A percentile compares a stretch with the other conserved stretches of the same genome.
Evolutionary conservation across 2,888 invertebrate species (phyloP).

Genomic region (Zygaena filipendulae): DNA sequence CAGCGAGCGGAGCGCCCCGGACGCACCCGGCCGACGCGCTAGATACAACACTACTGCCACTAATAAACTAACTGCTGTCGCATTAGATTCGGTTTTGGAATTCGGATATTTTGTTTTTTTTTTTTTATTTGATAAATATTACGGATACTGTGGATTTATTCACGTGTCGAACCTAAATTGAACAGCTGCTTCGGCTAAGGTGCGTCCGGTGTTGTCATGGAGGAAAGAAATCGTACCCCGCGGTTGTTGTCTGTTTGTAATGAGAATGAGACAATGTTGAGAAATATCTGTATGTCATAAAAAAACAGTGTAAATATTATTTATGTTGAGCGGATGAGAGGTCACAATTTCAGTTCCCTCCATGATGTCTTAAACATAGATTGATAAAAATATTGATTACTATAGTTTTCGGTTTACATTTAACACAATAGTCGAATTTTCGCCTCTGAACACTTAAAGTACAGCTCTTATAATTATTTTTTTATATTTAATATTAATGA

Average conservation of each 20-base stretch:
- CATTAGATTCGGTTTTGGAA: too few relatives aligned
- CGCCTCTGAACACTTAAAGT: conserved; percentile 68
- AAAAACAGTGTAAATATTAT: not conserved
- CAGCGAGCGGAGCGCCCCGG: too few relatives aligned
- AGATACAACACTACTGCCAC: not conserved
- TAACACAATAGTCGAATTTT: conserved; percentile 50
- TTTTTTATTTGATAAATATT: too few relatives aligned
- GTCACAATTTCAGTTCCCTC: conserved; percentile 29
- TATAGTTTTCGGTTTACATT: conserved; percentile 48
- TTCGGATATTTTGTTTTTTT: too few relatives aligned
- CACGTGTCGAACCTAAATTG: too few relatives aligned
- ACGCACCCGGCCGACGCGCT: not conserved
- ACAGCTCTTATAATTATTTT: conserved; percentile 64
- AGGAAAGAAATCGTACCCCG: conserved; percentile 24
- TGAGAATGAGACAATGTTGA: too few relatives aligned
- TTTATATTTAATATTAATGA: conserved; percentile 64
- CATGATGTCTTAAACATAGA: conserved; percentile 33
- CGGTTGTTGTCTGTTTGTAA: too few relatives aligned
- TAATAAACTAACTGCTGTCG: too few relatives aligned
- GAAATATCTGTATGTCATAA: too few relatives aligned
- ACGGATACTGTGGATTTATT: too few relatives aligned
- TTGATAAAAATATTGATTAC: conserved; percentile 22
- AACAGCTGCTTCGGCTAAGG: conserved; percentile 30
- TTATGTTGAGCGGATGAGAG: conserved; percentile 5
- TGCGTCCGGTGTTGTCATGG: conserved; percentile 31